These are phyloP conservation scores for Tupaia chinensis DNA, from an alignment of 2,113 vertebrate genomes.

Conservation along the genomic window DNA sequence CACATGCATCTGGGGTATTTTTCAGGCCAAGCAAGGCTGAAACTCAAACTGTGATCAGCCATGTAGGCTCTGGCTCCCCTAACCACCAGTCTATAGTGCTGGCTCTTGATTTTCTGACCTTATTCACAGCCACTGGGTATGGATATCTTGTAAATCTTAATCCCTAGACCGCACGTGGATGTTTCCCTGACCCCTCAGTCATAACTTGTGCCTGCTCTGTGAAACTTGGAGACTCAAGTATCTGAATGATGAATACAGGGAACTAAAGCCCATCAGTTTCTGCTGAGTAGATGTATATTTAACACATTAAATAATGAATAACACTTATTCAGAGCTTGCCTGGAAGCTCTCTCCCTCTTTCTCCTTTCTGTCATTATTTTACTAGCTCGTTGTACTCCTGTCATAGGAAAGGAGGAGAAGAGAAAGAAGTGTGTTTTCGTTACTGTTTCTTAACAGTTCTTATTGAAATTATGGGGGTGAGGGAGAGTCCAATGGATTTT, in stretches of 20 bases:
- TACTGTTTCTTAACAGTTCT: background rate
- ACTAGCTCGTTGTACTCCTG: background rate
- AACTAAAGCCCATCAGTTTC: background rate
- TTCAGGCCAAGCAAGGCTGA: too few species aligned
- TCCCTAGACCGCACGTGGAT: background rate
- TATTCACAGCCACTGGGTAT: background rate
- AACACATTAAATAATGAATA: slow-evolving; percentile 1
- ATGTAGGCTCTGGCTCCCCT: too few species aligned
- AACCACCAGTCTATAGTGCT: too few species aligned
- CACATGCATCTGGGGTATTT: too few species aligned
- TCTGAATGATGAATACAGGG: background rate
- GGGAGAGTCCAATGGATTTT: background rate
- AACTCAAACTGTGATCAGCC: too few species aligned
- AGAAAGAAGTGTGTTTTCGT: background rate
- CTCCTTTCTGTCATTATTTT: background rate
- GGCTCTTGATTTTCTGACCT: slow-evolving; percentile 16
- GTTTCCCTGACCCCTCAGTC: background rate
- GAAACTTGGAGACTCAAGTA: background rate
- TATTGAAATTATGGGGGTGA: background rate
- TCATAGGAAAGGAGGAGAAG: background rate
- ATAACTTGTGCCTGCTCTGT: background rate
- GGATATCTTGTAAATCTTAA: background rate
- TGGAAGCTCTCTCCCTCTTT: background rate
- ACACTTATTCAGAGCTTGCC: slow-evolving; percentile 3
- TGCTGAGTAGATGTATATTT: background rate